phyloP scores from a whole-genome alignment of 2,888 invertebrate species.

The Andrena hattorfiana region DNA sequence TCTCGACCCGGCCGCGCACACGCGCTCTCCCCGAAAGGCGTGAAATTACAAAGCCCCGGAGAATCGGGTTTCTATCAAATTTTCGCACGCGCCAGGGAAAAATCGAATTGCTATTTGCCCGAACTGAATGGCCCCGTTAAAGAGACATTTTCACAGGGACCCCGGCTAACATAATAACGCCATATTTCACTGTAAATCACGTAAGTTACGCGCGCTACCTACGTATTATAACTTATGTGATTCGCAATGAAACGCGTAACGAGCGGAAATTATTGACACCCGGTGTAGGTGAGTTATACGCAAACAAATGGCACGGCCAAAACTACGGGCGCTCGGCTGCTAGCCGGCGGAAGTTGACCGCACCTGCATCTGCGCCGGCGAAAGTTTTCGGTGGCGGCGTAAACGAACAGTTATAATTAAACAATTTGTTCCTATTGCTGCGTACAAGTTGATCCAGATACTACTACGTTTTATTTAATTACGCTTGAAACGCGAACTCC shows the following conservation, averaged over 20 bases:
- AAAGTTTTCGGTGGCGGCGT: slow-evolving; percentile 39
- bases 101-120: slow-evolving; percentile 8
- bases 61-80: slow-evolving; percentile 10
- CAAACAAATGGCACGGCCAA: slow-evolving; percentile 48
- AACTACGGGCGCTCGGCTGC: neutral
- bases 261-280: slow-evolving; percentile 57
- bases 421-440: slow-evolving; percentile 56
- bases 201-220: slow-evolving; percentile 11
- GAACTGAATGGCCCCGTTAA: neutral
- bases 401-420: slow-evolving; percentile 57
- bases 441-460: slow-evolving; percentile 42
- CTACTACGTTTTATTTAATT: slow-evolving; percentile 55
- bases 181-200: slow-evolving; percentile 21
- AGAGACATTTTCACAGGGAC: neutral
- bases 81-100: neutral
- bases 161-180: slow-evolving; percentile 7
- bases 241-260: slow-evolving; percentile 39
- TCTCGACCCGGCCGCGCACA: neutral
- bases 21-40: neutral
- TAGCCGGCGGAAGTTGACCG: slow-evolving; percentile 45
- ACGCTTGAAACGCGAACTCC: slow-evolving; percentile 29
- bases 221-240: slow-evolving; percentile 33
- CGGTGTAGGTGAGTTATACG: slow-evolving; percentile 40
- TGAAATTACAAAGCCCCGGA: slow-evolving; percentile 14
- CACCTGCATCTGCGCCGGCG: slow-evolving; percentile 36